phyloP scores from a whole-genome alignment of 2,888 invertebrate genomes.

The Platypus cylindrus region DNA sequence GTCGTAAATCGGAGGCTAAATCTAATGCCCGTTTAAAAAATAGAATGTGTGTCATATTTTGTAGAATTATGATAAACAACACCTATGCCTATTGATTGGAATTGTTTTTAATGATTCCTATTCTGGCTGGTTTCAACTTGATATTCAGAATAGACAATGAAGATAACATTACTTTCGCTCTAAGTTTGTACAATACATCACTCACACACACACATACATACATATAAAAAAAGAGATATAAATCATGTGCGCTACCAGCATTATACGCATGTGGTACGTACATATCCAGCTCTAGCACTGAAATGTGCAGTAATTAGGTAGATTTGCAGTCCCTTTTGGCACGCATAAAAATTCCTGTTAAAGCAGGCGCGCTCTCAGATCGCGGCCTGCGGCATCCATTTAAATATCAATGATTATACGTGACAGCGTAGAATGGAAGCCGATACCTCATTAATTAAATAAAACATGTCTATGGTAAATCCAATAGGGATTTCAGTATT shows the following conservation, averaged over 20 bases:
- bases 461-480: slow-evolving; percentile 31
- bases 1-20: too few species aligned
- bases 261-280: too few species aligned
- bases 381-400: slow-evolving; percentile 21
- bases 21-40: too few species aligned
- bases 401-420: slow-evolving; percentile 28
- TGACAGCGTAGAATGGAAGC: slow-evolving; percentile 25
- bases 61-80: too few species aligned
- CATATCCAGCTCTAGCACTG: slow-evolving; percentile 6
- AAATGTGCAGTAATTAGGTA: slow-evolving; percentile 12
- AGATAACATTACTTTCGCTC: too few species aligned
- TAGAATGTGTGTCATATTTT: too few species aligned
- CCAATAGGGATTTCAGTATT: slow-evolving; percentile 31
- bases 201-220: too few species aligned
- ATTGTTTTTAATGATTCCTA: too few species aligned
- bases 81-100: too few species aligned
- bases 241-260: slow-evolving; percentile 11
- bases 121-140: too few species aligned
- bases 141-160: too few species aligned
- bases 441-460: slow-evolving; percentile 32
- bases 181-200: too few species aligned
- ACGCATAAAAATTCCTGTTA: slow-evolving; percentile 18
- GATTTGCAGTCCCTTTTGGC: slow-evolving; percentile 13
- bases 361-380: slow-evolving; percentile 19
- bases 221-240: slow-evolving; percentile 8